These are phyloP conservation scores for Magallana ariakensis DNA, from an alignment of 1,140 invertebrate genomes.

Conservation along the genomic window DNA sequence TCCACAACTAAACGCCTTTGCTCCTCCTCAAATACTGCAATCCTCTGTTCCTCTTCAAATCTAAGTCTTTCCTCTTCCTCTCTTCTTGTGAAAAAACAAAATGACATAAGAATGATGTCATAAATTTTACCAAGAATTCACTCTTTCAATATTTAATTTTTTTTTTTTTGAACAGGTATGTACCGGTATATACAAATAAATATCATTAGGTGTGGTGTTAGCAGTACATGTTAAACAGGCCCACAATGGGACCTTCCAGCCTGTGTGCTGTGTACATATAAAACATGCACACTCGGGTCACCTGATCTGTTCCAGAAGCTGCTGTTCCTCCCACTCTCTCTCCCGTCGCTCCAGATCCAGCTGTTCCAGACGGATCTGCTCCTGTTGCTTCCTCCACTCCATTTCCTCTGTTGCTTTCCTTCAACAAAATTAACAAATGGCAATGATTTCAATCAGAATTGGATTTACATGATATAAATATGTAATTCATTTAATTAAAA, in stretches of 20 bases:
- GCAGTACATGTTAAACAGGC: too few species aligned
- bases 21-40: conserved; percentile 15
- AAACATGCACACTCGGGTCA: neutral
- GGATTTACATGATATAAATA: too few species aligned
- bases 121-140: neutral
- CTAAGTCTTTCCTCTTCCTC: conserved; percentile 33
- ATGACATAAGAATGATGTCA: neutral
- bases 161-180: too few species aligned
- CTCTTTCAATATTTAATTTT: neutral
- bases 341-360: conserved; percentile 5
- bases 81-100: neutral
- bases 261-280: too few species aligned
- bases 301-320: conserved; percentile 35
- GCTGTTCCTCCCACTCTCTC: conserved; percentile 38
- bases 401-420: conserved; percentile 5
- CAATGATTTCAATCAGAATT: too few species aligned
- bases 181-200: too few species aligned
- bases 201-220: too few species aligned
- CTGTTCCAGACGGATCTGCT: conserved; percentile 34
- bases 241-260: too few species aligned
- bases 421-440: neutral
- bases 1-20: conserved; percentile 5
- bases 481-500: too few species aligned
- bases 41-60: conserved; percentile 39
- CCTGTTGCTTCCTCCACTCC: conserved; percentile 34